These are phyloP conservation scores for Anthonomus grandis DNA, from an alignment of 1,140 invertebrate genomes.

Conservation along the genomic window DNA sequence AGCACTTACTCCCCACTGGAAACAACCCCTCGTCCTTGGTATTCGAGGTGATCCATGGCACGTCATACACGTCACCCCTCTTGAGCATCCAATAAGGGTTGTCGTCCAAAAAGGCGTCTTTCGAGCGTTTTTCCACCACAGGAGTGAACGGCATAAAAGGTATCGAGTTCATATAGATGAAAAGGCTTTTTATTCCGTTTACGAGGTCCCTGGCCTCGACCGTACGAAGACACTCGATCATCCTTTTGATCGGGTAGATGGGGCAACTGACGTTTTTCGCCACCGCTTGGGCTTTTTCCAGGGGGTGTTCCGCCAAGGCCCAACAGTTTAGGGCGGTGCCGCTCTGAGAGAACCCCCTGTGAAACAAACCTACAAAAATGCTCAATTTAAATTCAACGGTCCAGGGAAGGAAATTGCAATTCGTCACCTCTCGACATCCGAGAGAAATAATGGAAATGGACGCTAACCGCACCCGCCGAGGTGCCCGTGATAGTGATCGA, in stretches of 20 bases:
- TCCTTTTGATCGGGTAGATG: constrained; percentile 52
- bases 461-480: constrained; percentile 55
- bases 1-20: constrained; percentile 30
- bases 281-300: constrained; percentile 64
- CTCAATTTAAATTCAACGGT: not conserved
- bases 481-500: constrained; percentile 53
- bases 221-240: constrained; percentile 66
- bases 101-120: constrained; percentile 55
- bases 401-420: not conserved
- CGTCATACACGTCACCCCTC: constrained; percentile 46
- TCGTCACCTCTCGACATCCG: constrained; percentile 51
- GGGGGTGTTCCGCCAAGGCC: constrained; percentile 64
- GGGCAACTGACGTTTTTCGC: constrained; percentile 68
- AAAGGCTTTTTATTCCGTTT: constrained; percentile 18
- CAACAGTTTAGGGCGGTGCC: constrained; percentile 70
- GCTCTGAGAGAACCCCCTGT: constrained; percentile 73
- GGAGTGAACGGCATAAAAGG: constrained; percentile 42
- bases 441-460: constrained; percentile 60
- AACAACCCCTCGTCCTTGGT: constrained; percentile 45
- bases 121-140: constrained; percentile 37
- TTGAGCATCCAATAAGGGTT: constrained; percentile 52
- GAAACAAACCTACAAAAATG: constrained; percentile 56
- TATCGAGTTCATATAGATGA: constrained; percentile 26
- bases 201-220: constrained; percentile 9
- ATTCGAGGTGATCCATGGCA: constrained; percentile 47